Conservation (phyloP, 2,888 invertebrate species). For the Bellardia bayeri region DNA sequence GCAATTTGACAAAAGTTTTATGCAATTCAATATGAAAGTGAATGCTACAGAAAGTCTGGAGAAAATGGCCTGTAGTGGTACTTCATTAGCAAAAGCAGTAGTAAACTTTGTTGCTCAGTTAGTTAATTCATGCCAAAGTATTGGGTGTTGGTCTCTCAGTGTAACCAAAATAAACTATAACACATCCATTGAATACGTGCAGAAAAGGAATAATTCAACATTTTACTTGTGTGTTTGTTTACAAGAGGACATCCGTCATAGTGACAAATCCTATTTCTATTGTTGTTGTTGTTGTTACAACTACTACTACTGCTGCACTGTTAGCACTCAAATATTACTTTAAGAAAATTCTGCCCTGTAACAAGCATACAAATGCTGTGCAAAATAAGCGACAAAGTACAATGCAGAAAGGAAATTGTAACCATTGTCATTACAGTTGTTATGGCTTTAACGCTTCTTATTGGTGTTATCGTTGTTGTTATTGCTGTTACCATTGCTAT, state of each 20-base stretch:
- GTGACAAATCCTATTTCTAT: slow-evolving; percentile 58
- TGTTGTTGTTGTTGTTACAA: slow-evolving; percentile 52
- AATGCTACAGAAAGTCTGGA: too few relatives aligned
- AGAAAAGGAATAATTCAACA: neutral
- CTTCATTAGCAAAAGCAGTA: too few relatives aligned
- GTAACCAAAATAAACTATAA: neutral
- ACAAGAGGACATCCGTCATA: slow-evolving; percentile 62
- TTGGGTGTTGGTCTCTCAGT: neutral
- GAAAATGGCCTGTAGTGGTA: too few relatives aligned
- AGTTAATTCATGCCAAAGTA: too few relatives aligned
- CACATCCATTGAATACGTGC: neutral
- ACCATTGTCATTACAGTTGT: slow-evolving; percentile 52
- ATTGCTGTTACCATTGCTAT: neutral
- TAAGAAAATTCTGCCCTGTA: neutral
- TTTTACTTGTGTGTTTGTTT: slow-evolving; percentile 1
- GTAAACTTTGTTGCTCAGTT: too few relatives aligned
- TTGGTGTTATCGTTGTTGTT: slow-evolving; percentile 13
- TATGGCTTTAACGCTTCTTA: slow-evolving; percentile 44
- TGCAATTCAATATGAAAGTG: too few relatives aligned
- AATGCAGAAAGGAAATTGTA: neutral
- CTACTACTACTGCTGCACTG: neutral
- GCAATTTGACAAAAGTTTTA: too few relatives aligned
- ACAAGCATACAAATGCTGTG: neutral
- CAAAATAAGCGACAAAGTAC: neutral
- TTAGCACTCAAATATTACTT: slow-evolving; percentile 47